These are phyloP conservation scores for Heterotis niloticus DNA, from an alignment of 2,113 vertebrate species.

Conservation along the genomic window DNA sequence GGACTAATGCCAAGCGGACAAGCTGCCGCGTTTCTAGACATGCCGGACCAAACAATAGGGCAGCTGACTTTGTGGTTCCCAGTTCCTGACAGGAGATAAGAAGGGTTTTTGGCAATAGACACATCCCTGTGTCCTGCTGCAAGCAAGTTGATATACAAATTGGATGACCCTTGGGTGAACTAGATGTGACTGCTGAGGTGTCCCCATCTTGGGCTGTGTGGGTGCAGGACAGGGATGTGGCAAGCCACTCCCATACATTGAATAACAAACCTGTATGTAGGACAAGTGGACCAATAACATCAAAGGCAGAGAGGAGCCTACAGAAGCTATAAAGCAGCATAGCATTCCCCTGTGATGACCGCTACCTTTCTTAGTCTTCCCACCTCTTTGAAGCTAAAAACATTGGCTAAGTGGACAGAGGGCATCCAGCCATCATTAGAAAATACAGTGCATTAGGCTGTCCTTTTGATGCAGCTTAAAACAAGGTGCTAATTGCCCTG, in stretches of 20 bases:
- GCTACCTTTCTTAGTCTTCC: background rate
- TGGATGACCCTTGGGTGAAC: constrained; percentile 5
- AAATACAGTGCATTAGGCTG: background rate
- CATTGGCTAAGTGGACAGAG: background rate
- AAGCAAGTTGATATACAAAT: constrained; percentile 48
- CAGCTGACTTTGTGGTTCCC: constrained; percentile 47
- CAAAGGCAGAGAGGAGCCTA: background rate
- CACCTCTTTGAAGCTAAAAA: background rate
- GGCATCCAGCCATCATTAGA: background rate
- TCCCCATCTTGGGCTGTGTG: background rate
- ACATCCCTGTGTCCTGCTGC: constrained; percentile 58
- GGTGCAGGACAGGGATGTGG: background rate
- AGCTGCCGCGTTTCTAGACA: constrained; percentile 38
- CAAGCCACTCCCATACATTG: background rate
- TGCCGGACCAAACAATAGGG: constrained; percentile 42
- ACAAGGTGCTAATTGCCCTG: constrained; percentile 39
- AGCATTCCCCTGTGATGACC: no score
- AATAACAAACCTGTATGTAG: background rate
- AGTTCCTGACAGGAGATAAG: constrained; percentile 55
- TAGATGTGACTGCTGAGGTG: background rate
- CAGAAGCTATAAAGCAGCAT: no score
- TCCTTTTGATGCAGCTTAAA: constrained; percentile 12
- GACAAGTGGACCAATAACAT: background rate
- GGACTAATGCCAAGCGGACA: background rate
- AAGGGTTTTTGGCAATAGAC: constrained; percentile 48